Evolutionary conservation across 2,888 invertebrate genomes (phyloP).

Genomic region (Alcis repandata): DNA sequence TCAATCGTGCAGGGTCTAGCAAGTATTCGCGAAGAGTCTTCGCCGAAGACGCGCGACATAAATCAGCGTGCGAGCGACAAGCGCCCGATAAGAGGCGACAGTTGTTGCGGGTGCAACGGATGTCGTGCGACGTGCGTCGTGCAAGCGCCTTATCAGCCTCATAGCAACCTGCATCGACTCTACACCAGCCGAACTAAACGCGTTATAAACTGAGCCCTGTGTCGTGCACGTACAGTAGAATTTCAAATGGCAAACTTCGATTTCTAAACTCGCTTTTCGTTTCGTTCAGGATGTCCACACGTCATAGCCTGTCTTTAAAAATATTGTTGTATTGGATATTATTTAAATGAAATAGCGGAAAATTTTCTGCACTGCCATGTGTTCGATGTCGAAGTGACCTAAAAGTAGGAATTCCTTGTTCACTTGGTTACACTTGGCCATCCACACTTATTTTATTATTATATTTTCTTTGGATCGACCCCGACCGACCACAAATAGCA

Average conservation of each 20-base stretch:
- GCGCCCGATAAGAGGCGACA: conserved; percentile 50
- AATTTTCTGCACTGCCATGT: too few species aligned
- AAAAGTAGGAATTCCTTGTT: too few species aligned
- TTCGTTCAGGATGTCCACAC: neutral
- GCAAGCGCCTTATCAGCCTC: conserved; percentile 24
- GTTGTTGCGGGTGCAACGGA: conserved; percentile 22
- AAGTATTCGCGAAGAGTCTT: conserved; percentile 32
- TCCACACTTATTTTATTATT: too few species aligned
- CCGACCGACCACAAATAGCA: too few species aligned
- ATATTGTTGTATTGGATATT: too few species aligned
- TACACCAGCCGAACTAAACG: neutral
- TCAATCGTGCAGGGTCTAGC: conserved; percentile 19
- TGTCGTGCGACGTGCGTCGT: conserved; percentile 24
- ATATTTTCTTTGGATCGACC: too few species aligned
- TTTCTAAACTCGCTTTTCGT: neutral
- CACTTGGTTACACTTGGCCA: too few species aligned
- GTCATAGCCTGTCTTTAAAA: too few species aligned
- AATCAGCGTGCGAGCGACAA: conserved; percentile 56
- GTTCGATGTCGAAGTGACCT: too few species aligned
- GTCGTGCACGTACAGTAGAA: neutral
- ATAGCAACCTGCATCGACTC: conserved; percentile 6
- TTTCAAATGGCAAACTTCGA: neutral
- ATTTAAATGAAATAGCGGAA: too few species aligned
- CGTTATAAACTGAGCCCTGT: neutral
- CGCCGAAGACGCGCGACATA: conserved; percentile 51